A percentile compares a stretch with the other conserved stretches of the same genome.
These are phyloP conservation scores for Galleria mellonella DNA, from an alignment of 1,140 invertebrate genomes.

Conservation along the genomic window DNA sequence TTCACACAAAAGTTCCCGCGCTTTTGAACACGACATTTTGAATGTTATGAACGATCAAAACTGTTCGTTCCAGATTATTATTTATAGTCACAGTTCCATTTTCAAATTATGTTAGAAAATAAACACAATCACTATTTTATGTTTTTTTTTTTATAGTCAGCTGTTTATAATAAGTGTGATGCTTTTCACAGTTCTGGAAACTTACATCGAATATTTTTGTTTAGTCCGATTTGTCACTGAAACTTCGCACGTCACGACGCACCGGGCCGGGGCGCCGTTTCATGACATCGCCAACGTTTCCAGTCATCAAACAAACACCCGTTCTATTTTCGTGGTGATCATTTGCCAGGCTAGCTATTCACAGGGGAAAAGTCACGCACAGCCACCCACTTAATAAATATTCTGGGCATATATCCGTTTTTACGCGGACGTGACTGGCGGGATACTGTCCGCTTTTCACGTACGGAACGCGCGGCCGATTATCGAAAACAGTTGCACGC, in stretches of 20 bases:
- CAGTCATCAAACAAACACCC: slow-evolving; percentile 55
- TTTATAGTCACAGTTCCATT: slow-evolving; percentile 19
- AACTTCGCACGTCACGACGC: slow-evolving; percentile 13
- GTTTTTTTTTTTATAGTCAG: slow-evolving; percentile 9
- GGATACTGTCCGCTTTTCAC: slow-evolving; percentile 69
- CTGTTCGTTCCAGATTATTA: slow-evolving; percentile 5
- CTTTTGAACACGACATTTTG: slow-evolving; percentile 22
- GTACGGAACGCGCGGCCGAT: slow-evolving; percentile 70
- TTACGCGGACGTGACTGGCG: slow-evolving; percentile 68
- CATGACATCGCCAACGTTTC: slow-evolving; percentile 38
- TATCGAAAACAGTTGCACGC: slow-evolving; percentile 72
- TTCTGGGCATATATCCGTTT: slow-evolving; percentile 73
- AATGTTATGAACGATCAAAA: slow-evolving; percentile 16
- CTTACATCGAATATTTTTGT: slow-evolving; percentile 6
- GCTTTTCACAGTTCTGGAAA: background rate
- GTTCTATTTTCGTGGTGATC: slow-evolving; percentile 59
- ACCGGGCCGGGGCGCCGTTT: slow-evolving; percentile 16
- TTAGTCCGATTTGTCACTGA: slow-evolving; percentile 9
- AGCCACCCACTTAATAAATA: slow-evolving; percentile 73
- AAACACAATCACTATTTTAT: slow-evolving; percentile 8
- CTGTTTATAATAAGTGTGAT: background rate
- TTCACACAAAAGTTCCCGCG: slow-evolving; percentile 27
- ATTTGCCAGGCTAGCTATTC: slow-evolving; percentile 58
- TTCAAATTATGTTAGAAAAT: slow-evolving; percentile 18
- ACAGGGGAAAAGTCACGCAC: slow-evolving; percentile 70